Conservation (phyloP, 2,797 vertebrate species). For the Salmo trutta region DNA sequence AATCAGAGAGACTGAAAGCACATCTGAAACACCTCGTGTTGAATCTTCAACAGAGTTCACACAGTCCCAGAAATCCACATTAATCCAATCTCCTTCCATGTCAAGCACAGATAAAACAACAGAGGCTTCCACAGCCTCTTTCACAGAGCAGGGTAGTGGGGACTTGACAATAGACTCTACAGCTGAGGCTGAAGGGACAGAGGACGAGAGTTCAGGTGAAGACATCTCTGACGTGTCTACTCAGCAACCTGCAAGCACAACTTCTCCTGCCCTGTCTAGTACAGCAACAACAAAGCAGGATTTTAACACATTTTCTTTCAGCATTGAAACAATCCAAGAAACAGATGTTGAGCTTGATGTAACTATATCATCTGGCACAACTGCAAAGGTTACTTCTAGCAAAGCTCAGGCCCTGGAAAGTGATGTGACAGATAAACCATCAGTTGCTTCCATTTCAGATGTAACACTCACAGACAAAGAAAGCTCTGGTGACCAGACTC, state of each 20-base stretch:
- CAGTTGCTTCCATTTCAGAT: background rate
- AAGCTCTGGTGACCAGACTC: background rate
- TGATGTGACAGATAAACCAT: background rate
- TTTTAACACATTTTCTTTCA: background rate
- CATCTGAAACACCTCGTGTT: slow-evolving; percentile 24
- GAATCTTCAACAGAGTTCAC: slow-evolving; percentile 22
- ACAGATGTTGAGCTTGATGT: background rate
- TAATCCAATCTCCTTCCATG: slow-evolving; percentile 37
- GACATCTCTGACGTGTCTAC: background rate
- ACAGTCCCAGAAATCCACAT: slow-evolving; percentile 10
- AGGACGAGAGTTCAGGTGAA: slow-evolving; percentile 44
- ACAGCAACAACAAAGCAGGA: slow-evolving; percentile 20
- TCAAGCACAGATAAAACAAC: slow-evolving; percentile 5
- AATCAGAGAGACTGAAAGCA: slow-evolving; percentile 41
- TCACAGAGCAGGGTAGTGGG: slow-evolving; percentile 57
- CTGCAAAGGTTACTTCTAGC: background rate
- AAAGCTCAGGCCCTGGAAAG: background rate
- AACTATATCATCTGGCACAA: background rate
- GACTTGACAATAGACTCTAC: slow-evolving; percentile 37
- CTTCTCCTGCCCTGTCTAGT: slow-evolving; percentile 20
- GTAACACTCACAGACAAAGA: background rate
- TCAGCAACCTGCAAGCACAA: too few relatives aligned
- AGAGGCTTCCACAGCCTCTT: slow-evolving; percentile 7
- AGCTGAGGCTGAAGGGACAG: slow-evolving; percentile 39
- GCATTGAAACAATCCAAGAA: background rate